Evolutionary conservation across 2,113 vertebrate species (phyloP).

Genomic region (Tetrao urogallus): DNA sequence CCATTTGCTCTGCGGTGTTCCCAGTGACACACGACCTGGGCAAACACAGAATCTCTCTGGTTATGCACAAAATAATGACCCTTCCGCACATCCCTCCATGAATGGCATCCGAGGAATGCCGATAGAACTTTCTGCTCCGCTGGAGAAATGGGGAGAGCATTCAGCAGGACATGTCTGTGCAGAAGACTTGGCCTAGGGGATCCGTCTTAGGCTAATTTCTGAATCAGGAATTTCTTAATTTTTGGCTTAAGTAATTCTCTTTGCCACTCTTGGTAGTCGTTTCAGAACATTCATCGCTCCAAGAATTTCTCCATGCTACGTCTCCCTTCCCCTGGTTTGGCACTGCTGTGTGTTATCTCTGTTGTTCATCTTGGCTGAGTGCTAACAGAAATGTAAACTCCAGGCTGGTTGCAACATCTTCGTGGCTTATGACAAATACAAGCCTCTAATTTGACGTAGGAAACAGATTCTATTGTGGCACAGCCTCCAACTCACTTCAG

Average conservation of each 20-base stretch:
- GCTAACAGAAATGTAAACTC: neutral
- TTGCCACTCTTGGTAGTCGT: neutral
- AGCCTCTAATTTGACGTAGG: neutral
- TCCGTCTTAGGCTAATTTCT: neutral
- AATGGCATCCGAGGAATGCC: slow-evolving; percentile 45
- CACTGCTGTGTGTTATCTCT: neutral
- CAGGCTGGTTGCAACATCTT: neutral
- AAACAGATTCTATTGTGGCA: neutral
- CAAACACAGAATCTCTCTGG: neutral
- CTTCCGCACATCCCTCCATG: neutral
- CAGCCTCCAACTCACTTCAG: no score
- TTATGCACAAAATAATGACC: neutral
- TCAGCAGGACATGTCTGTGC: neutral
- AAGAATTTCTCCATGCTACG: fast-evolving
- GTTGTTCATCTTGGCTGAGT: neutral
- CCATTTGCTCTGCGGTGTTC: neutral
- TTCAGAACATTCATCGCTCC: neutral
- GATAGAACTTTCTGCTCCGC: neutral
- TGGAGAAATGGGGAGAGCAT: fast-evolving
- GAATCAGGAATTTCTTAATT: neutral
- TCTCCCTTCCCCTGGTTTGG: neutral
- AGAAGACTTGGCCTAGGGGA: neutral
- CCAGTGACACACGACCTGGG: neutral
- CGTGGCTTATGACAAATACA: neutral
- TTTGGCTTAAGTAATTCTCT: neutral